phyloP scores from a whole-genome alignment of 2,888 invertebrate species.

The Drosophila multiciliata region DNA sequence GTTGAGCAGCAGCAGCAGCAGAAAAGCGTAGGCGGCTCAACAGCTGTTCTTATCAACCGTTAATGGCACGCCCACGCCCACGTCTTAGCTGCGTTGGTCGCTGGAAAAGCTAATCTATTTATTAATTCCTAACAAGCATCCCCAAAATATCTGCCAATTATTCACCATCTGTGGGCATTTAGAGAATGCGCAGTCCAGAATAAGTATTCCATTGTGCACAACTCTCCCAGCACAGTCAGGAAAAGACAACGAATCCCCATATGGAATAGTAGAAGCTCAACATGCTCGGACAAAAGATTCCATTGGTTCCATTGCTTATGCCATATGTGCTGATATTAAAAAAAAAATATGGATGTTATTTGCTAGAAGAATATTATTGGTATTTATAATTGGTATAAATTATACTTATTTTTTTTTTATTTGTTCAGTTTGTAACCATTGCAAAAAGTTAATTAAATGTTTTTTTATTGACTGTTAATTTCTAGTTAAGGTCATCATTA shows the following conservation, averaged over 20 bases:
- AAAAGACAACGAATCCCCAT: slow-evolving; percentile 9
- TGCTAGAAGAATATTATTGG: neutral
- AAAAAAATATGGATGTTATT: neutral
- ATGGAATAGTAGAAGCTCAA: neutral
- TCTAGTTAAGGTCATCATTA: neutral
- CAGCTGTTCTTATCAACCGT: slow-evolving; percentile 34
- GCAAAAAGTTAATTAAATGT: neutral
- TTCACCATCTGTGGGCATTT: slow-evolving; percentile 24
- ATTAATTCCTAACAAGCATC: neutral
- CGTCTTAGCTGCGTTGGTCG: slow-evolving; percentile 10
- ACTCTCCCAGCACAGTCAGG: slow-evolving; percentile 4
- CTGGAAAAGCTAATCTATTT: slow-evolving; percentile 16
- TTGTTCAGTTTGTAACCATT: neutral
- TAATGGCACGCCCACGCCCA: slow-evolving; percentile 10
- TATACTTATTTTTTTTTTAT: neutral
- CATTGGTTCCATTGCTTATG: neutral
- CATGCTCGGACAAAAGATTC: neutral
- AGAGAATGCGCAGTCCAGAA: neutral
- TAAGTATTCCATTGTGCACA: slow-evolving; percentile 1
- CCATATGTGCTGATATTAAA: neutral
- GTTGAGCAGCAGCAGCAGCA: neutral
- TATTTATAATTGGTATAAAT: neutral
- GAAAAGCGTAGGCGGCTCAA: slow-evolving; percentile 19
- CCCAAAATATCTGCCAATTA: slow-evolving; percentile 24
- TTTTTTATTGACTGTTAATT: neutral